Percentiles rank a stretch among this genome's conserved stretches.
Conservation (phyloP, 2,797 vertebrate species). For the Squalus acanthias region DNA sequence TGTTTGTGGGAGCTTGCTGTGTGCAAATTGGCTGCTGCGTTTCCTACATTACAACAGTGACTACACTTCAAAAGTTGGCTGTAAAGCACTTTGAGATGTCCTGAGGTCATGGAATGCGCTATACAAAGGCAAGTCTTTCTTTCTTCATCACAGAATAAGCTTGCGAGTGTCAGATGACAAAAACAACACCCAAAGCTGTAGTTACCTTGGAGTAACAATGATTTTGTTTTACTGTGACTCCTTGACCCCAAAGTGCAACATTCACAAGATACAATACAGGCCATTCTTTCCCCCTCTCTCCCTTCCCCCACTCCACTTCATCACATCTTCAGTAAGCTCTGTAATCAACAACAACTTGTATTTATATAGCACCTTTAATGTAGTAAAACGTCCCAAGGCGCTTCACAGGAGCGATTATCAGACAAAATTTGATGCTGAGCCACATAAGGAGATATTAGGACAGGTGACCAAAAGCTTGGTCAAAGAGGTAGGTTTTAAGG, state of each 20-base stretch:
- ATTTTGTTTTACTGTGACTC: not conserved
- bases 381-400: too few relatives aligned
- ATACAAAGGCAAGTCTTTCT: not conserved
- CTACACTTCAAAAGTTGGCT: not conserved
- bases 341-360: too few relatives aligned
- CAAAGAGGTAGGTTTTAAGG: too few relatives aligned
- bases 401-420: too few relatives aligned
- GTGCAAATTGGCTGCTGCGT: not conserved
- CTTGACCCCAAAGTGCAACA: not conserved
- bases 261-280: not conserved
- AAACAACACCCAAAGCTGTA: not conserved
- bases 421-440: too few relatives aligned
- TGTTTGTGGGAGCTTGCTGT: not conserved
- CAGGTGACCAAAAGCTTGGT: too few relatives aligned
- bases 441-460: too few relatives aligned
- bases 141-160: not conserved
- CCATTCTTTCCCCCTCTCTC: not conserved
- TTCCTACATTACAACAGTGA: not conserved
- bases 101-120: not conserved
- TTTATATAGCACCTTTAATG: too few relatives aligned
- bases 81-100: not conserved
- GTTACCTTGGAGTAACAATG: not conserved
- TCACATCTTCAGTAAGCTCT: too few relatives aligned
- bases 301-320: too few relatives aligned
- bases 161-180: not conserved